phyloP scores from a whole-genome alignment of 2,888 invertebrate genomes.

The Hirtodrosophila cameraria region DNA sequence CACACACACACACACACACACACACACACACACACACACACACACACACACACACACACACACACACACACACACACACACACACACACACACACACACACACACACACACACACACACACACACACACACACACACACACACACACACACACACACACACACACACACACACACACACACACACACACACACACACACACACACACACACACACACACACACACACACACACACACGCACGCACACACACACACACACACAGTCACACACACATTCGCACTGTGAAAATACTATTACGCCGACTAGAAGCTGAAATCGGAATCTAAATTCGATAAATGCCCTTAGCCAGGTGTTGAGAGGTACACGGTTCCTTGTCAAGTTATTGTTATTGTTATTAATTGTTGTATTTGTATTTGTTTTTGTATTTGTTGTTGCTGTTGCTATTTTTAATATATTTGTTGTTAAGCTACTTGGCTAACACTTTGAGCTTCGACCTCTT shows the following conservation, averaged over 20 bases:
- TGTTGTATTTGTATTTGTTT: conserved; percentile 25
- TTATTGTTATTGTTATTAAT: conserved; percentile 37
- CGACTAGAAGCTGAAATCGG: conserved; percentile 51
- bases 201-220: conserved; percentile 13
- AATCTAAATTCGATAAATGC: conserved; percentile 55
- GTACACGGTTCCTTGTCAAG: conserved; percentile 81
- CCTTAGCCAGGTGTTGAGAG: conserved; percentile 64
- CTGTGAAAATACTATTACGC: conserved; percentile 11
- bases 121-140: too few species aligned
- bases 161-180: too few species aligned
- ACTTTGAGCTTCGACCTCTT: too few species aligned
- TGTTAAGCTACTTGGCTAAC: too few species aligned
- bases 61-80: too few species aligned
- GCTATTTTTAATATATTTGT: not conserved
- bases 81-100: too few species aligned
- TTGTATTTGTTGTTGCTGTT: not conserved
- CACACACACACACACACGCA: conserved; percentile 6
- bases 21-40: too few species aligned
- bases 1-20: too few species aligned
- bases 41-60: too few species aligned
- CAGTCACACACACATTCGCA: not conserved
- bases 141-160: too few species aligned
- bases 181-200: too few species aligned
- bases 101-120: too few species aligned
- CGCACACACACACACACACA: not conserved